Percentiles rank a stretch among this genome's conserved stretches.
phyloP scores from a whole-genome alignment of 2,113 vertebrate species.

The Dasypus novemcinctus region DNA sequence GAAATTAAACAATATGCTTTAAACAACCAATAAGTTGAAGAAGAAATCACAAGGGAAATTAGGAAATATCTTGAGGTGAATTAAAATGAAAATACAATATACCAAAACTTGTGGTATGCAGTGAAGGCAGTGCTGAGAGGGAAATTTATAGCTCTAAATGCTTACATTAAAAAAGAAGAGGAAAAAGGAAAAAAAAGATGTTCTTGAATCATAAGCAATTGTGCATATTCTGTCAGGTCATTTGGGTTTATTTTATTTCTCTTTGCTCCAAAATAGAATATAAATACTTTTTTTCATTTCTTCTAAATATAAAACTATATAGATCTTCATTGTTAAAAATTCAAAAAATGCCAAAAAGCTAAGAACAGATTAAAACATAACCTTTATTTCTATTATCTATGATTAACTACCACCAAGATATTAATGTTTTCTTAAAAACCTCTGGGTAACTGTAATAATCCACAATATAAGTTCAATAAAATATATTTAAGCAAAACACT shows the following conservation, averaged over 20 bases:
- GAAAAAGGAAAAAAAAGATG: no score
- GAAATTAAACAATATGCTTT: no score
- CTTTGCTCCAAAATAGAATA: not conserved
- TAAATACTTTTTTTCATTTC: not conserved
- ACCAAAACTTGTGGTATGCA: no score
- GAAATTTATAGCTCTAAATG: no score
- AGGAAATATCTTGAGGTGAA: no score
- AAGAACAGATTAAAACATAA: not conserved
- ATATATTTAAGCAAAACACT: not conserved
- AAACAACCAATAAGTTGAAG: no score
- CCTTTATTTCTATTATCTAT: not conserved
- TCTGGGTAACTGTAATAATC: not conserved
- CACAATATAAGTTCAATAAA: not conserved
- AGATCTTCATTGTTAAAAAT: not conserved
- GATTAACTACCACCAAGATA: not conserved
- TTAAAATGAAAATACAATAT: no score
- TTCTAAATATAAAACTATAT: not conserved
- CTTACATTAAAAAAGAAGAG: no score
- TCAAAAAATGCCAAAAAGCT: not conserved
- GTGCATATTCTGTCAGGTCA: not conserved
- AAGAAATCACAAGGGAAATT: no score
- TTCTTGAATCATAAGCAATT: not conserved
- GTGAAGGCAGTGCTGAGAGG: no score
- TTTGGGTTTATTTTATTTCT: not conserved
- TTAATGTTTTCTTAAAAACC: not conserved